These are phyloP conservation scores for Olivierus martensii DNA, from an alignment of 1,140 invertebrate species.

Conservation along the genomic window DNA sequence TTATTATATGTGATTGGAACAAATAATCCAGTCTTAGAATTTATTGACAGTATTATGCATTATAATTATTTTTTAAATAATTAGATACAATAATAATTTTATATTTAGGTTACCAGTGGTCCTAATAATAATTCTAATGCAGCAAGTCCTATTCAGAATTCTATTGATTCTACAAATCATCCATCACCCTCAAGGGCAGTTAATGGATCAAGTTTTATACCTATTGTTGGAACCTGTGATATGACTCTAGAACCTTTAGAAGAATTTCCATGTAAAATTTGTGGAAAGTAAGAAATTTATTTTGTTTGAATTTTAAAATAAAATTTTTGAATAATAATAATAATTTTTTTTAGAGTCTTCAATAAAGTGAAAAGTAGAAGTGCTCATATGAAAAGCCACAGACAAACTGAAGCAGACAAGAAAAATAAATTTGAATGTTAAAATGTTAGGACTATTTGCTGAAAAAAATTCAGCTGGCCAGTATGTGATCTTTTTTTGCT, in stretches of 20 bases:
- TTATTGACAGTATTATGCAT: too few relatives aligned
- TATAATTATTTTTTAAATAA: too few relatives aligned
- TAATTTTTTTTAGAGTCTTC: conserved; percentile 66
- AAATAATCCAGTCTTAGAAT: too few relatives aligned
- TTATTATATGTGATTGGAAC: too few relatives aligned
- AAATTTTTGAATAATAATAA: conserved; percentile 16
- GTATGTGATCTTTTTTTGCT: too few relatives aligned
- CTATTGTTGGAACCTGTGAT: conserved; percentile 6
- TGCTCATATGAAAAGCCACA: conserved; percentile 95
- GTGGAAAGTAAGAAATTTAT: conserved; percentile 78
- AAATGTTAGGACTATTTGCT: background rate
- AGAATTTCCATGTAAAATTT: conserved; percentile 83
- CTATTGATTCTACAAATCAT: background rate
- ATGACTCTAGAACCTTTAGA: conserved; percentile 24
- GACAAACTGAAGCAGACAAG: conserved; percentile 17
- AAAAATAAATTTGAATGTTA: conserved; percentile 14
- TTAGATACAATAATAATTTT: too few relatives aligned
- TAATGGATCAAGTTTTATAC: background rate
- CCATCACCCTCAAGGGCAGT: background rate
- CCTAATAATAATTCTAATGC: background rate
- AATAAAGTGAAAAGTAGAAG: conserved; percentile 94
- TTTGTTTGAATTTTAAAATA: conserved; percentile 8
- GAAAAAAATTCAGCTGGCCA: too few relatives aligned
- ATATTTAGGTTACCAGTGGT: background rate
- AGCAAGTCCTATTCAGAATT: background rate